Base-by-base conservation (phyloP, 1,140 invertebrate genomes). In the Drosophila nikananu region DNA sequence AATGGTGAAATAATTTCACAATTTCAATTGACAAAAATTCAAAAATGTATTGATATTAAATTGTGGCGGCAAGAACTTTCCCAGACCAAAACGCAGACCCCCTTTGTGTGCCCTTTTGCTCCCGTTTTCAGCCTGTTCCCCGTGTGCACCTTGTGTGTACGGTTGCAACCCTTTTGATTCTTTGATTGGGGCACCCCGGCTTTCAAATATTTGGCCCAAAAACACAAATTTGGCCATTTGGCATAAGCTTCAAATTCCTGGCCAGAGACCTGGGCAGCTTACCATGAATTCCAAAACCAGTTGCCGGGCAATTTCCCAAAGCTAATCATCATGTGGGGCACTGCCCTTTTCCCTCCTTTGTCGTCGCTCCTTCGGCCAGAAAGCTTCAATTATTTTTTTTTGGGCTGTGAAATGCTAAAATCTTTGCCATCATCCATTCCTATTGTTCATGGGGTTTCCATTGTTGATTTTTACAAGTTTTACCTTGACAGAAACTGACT, bases 241-340 rank as follows among this genome's bases (percentile, higher is more conserved):
- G 27, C 62, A 58, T 41, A 59, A 64, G 52, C 52, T 41, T 8
- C 4, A 19, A 17, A 23, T 13, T 59, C 27, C 25, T 42, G 27
- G 17, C 19, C 54, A 15, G 23, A 15, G 23, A 7, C 21, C 41
- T 49, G 48, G 15, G 15, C 13, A 48, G 42, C 9, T 48, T 48
- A 37, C 32, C 42, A 49, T 39, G 42, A 63, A 67, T 30, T 49
- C 17, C 17, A 37, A 6, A 10, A 32, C 35, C 60, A 7, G 61
- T 39, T 65, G 60, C 60, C 19, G 44, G 73, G 19, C 71, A 74
- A 73, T 46, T 62, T 54, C 52, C 55, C 72, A 46, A 61, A 76
- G 75, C 72, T 61, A 76, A 76, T 65, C 60, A 77, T 39, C 54
- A 39, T 23, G 66, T 25, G 46, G 46, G 46, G 46, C 32, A 35